Evolutionary conservation across 2,888 invertebrate species (phyloP).

Genomic region (Abrostola tripartita): DNA sequence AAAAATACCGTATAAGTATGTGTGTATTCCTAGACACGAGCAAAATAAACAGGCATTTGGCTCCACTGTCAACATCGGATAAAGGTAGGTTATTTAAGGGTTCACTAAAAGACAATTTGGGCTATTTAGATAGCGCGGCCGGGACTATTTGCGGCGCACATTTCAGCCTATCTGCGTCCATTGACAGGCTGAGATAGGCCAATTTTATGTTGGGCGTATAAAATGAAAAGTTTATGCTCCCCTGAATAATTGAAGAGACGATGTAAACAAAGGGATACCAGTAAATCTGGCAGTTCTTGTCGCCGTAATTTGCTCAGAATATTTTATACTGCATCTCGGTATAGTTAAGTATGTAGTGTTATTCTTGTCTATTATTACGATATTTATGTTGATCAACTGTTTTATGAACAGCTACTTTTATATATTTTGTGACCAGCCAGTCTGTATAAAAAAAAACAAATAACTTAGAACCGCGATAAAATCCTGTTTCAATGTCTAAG

Average conservation of each 20-base stretch:
- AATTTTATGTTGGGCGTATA: background rate
- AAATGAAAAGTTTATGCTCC: conserved; percentile 1
- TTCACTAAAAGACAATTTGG: conserved; percentile 6
- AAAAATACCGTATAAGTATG: background rate
- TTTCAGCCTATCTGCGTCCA: background rate
- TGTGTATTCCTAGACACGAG: background rate
- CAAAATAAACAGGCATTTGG: conserved; percentile 1
- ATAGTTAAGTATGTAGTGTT: too few relatives aligned
- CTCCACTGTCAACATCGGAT: background rate
- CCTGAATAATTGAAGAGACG: conserved; percentile 2
- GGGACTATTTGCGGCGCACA: background rate
- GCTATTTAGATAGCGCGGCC: conserved; percentile 2
- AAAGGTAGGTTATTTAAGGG: conserved; percentile 3
- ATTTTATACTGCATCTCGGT: too few relatives aligned
- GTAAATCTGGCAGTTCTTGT: background rate
- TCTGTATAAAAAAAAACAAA: too few relatives aligned
- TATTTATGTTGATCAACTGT: too few relatives aligned
- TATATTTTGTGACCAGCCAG: too few relatives aligned
- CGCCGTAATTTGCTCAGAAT: too few relatives aligned
- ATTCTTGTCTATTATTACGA: too few relatives aligned
- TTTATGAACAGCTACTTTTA: too few relatives aligned
- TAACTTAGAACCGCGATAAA: too few relatives aligned
- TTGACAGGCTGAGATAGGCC: conserved; percentile 1
- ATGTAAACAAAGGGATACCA: background rate
- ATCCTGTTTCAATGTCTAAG: too few relatives aligned